Evolutionary conservation across 23 tunicate genomes (phyloP), one percentile per base, ranked within the genome.

Genomic region (Pegea sp.): DNA sequence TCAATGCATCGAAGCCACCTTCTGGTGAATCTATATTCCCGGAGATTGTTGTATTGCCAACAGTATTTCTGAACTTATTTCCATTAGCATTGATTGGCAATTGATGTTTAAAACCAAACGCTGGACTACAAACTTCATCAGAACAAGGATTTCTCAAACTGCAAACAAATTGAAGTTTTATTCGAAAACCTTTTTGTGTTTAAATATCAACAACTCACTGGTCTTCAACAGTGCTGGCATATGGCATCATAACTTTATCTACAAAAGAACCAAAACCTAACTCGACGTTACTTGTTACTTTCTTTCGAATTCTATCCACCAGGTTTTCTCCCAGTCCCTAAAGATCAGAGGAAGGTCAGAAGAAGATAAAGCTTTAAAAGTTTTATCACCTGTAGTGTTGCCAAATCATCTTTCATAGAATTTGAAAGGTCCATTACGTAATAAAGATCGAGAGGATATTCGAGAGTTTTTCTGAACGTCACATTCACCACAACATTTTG

Each of bases 401-500:
- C 65, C 48, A 81, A 52, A 66, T 81, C 93, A 42, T 81, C 93
- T 13, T 38, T 46, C 93, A 81, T 81, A 3, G 93, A 81, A 48
- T 59, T 54, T 3, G 93, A 81, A 28, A 81, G 57, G 33, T 81
- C 93, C 93, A 81, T 81, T 55, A 81, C 74, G 63, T 81, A 81
- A 61, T 81, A 81, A 48, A 81, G 58, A 51, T 81, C 93, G 29
- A 81, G 67, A 11, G 93, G 93, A 51, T 81, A 81, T 31, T 81
- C 93, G 34, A 76, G 50, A 21, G 68, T 76, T 29, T 69, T 61
- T 16, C 69, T 54, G 66, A 81, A 72, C 0, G 74, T 72, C 8
- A 64, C 34, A 23, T 53, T 64, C 11, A 64, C 43, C 44, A 22
- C 31, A 18, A n/a, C 56, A 1, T 38, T 38, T 38, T 16, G 13